Percentiles rank a stretch among this genome's conserved stretches.
Conservation (phyloP, 2,888 invertebrate genomes). For the Dryococelus australis region DNA sequence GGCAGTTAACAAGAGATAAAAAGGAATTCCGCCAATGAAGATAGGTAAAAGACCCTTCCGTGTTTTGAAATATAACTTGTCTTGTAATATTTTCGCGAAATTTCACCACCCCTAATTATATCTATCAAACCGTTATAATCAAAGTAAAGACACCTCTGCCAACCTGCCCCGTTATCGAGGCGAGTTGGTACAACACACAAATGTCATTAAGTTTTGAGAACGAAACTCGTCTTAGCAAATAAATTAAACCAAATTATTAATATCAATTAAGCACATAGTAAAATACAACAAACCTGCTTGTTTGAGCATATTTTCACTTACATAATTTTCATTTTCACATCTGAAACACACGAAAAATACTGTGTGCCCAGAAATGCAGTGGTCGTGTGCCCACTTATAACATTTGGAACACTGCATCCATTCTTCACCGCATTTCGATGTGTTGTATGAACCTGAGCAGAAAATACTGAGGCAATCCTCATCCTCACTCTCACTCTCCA, state of each 20-base stretch:
- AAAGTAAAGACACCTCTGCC: not conserved
- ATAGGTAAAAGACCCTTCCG: no score
- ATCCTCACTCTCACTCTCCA: not conserved
- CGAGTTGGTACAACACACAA: not conserved
- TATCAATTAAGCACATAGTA: not conserved
- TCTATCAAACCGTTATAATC: not conserved
- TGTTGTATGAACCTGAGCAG: not conserved
- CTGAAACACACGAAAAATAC: slow-evolving; percentile 19
- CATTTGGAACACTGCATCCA: not conserved
- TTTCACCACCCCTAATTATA: no score
- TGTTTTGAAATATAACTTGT: no score
- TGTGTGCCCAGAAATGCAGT: slow-evolving; percentile 19
- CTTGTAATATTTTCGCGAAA: no score
- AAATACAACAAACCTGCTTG: not conserved
- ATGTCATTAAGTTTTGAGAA: not conserved
- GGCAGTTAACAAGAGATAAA: no score
- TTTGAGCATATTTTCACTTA: not conserved
- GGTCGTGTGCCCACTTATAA: slow-evolving; percentile 7
- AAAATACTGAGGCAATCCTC: slow-evolving; percentile 25
- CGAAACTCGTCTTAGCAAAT: not conserved
- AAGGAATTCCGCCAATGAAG: no score
- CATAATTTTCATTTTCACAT: not conserved
- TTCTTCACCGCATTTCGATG: not conserved
- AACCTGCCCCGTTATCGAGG: slow-evolving; percentile 27
- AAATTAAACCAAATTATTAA: not conserved